Percentiles rank a stretch among this genome's conserved stretches.
Conservation (phyloP, 1,140 invertebrate genomes). For the Sinonovacula constricta region DNA sequence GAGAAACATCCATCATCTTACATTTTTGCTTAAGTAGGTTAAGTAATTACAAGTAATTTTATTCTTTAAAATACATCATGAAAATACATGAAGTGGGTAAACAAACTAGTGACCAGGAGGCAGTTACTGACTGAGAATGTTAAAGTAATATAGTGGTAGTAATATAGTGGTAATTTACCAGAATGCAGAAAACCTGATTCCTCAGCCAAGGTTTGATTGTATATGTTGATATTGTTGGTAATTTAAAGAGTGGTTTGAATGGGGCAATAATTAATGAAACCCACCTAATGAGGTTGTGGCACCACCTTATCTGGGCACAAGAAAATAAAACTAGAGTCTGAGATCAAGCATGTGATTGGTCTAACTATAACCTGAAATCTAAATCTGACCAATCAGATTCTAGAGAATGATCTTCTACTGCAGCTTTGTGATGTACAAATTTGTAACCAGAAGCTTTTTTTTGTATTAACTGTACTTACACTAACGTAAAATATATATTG, state of each 20-base stretch:
- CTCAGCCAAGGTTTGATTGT: no score
- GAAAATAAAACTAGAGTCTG: no score
- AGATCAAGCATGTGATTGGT: background rate
- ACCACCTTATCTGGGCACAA: no score
- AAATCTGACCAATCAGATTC: constrained; percentile 12
- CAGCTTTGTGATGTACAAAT: background rate
- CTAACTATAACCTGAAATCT: constrained; percentile 55
- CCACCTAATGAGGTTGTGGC: no score
- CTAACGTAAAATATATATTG: background rate
- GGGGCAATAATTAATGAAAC: no score
- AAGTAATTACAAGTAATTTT: background rate
- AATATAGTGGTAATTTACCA: no score
- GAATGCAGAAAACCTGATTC: no score
- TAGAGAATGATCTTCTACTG: background rate
- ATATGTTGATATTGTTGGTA: no score
- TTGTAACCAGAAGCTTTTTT: background rate
- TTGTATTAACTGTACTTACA: background rate
- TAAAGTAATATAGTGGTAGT: no score
- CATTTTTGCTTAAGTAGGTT: background rate
- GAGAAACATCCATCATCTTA: no score
- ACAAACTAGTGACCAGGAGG: background rate
- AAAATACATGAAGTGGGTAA: background rate
- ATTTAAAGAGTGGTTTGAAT: no score
- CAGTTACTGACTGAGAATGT: no score
- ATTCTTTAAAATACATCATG: background rate